phyloP scores from a whole-genome alignment of 2,113 vertebrate genomes.

The Dasyornis broadbenti region DNA sequence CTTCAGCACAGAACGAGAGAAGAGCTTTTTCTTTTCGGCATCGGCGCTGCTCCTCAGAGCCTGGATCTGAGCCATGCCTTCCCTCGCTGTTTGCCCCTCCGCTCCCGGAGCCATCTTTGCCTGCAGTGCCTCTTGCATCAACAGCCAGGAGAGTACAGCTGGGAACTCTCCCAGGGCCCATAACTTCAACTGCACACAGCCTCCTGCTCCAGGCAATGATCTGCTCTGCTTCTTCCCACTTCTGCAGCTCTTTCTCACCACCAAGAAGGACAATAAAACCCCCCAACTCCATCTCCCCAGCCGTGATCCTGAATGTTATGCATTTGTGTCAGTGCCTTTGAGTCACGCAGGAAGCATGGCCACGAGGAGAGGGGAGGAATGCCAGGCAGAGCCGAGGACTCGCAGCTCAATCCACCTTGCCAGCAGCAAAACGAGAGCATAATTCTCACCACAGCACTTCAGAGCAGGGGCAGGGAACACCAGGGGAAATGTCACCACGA shows the following conservation, averaged over 20 bases:
- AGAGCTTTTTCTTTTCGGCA: conserved; percentile 3
- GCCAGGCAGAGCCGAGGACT: not conserved
- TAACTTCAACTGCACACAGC: conserved; percentile 38
- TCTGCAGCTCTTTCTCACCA: conserved; percentile 42
- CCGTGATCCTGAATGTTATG: not conserved
- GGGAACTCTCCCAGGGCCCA: conserved; percentile 53
- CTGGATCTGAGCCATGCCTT: conserved; percentile 52
- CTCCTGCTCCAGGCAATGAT: conserved; percentile 59
- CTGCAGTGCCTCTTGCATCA: conserved; percentile 35
- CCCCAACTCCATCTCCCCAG: not conserved
- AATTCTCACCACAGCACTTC: not conserved
- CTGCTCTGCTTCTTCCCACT: conserved; percentile 58
- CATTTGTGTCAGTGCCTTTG: conserved; percentile 7
- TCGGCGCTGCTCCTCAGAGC: not conserved
- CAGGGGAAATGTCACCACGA: not conserved
- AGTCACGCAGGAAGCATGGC: not conserved
- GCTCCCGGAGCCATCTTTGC: conserved; percentile 8
- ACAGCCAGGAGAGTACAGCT: conserved; percentile 59
- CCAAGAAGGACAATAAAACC: conserved; percentile 35
- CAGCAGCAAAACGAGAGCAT: not conserved
- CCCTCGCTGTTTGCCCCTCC: conserved; percentile 16
- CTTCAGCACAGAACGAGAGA: not conserved
- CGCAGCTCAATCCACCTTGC: not conserved
- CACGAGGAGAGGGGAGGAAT: not conserved
- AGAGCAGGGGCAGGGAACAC: not conserved